Evolutionary conservation across 2,888 invertebrate species (phyloP).

Genomic region (Synergus umbraculus): DNA sequence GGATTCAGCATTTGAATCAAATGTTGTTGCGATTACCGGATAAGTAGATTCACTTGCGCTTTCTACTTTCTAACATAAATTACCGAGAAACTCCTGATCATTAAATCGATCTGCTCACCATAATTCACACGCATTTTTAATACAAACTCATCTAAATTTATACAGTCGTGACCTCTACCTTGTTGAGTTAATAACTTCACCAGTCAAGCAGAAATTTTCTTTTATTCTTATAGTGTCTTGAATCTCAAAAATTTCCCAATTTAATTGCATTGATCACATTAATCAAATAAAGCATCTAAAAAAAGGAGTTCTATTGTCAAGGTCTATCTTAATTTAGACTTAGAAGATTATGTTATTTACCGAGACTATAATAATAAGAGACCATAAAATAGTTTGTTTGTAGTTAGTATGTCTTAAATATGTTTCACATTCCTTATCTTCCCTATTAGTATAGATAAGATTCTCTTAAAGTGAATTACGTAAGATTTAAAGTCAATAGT

Average conservation of each 20-base stretch:
- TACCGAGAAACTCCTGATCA: conserved; percentile 45
- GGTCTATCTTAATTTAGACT: neutral
- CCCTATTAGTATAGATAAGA: neutral
- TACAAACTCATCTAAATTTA: conserved; percentile 30
- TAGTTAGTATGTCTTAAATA: neutral
- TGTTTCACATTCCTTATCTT: neutral
- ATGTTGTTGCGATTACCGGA: conserved; percentile 33
- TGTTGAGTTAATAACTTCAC: neutral
- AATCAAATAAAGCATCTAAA: neutral
- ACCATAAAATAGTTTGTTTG: neutral
- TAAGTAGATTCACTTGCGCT: conserved; percentile 50
- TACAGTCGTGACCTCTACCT: conserved; percentile 42
- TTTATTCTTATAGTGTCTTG: neutral
- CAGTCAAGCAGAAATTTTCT: conserved; percentile 4
- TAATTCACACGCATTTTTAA: conserved; percentile 26
- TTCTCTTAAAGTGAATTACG: neutral
- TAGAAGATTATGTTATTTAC: neutral
- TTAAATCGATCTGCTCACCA: conserved; percentile 32
- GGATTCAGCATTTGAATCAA: conserved; percentile 19
- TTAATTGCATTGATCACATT: neutral
- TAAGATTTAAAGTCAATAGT: neutral
- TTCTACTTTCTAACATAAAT: conserved; percentile 58
- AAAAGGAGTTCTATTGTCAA: neutral
- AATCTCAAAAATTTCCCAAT: neutral
- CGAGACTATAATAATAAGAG: neutral